A percentile compares a stretch with the other conserved stretches of the same genome.
Evolutionary conservation across 2,113 vertebrate species (phyloP).

Genomic region (Nymphicus hollandicus): DNA sequence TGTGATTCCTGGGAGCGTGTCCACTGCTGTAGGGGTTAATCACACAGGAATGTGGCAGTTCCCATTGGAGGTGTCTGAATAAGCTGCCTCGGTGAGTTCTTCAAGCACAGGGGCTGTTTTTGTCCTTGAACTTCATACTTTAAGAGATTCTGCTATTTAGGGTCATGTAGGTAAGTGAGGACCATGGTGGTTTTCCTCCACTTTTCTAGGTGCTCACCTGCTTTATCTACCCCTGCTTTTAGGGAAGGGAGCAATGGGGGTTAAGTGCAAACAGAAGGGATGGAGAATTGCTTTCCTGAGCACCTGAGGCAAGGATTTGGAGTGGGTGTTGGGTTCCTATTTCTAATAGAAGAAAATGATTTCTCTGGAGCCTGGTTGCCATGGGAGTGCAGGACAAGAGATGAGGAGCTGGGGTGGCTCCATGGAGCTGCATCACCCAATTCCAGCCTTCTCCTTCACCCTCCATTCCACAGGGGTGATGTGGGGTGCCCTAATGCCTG

Average conservation of each 20-base stretch:
- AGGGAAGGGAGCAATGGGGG: neutral
- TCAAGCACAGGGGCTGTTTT: neutral
- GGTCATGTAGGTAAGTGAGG: neutral
- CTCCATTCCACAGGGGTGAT: neutral
- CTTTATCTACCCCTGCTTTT: neutral
- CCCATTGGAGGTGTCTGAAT: neutral
- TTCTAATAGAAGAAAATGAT: neutral
- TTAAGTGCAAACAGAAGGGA: neutral
- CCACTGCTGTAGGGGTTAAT: neutral
- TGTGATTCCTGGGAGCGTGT: neutral
- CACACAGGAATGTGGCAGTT: rapidly evolving
- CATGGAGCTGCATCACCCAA: rapidly evolving
- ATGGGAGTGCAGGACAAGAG: slow-evolving; percentile 12
- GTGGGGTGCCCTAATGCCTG: neutral
- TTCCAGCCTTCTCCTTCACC: neutral
- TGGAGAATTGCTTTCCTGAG: neutral
- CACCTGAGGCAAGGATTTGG: neutral
- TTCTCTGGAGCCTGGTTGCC: neutral
- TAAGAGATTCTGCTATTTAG: neutral
- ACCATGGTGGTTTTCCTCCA: rapidly evolving
- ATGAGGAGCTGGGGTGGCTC: neutral
- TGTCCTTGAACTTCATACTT: neutral
- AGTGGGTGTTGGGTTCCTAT: neutral
- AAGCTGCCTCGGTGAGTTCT: neutral
- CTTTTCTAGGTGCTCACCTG: neutral